A percentile compares a stretch with the other conserved stretches of the same genome.
phyloP scores from a whole-genome alignment of 2,113 vertebrate species.

The Notarius quadriscutis region DNA sequence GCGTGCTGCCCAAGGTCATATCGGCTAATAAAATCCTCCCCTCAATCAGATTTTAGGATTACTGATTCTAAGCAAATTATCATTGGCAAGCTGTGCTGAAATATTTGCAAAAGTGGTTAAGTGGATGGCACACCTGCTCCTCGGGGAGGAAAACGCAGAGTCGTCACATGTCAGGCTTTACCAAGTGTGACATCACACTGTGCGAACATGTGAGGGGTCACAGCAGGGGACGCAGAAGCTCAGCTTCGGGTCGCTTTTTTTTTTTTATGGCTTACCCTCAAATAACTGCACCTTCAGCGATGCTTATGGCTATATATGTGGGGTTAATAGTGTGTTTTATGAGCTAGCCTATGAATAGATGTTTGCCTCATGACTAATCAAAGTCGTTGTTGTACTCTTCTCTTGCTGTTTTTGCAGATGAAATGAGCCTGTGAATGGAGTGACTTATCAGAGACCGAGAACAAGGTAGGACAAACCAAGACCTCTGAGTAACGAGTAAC shows the following conservation, averaged over 20 bases:
- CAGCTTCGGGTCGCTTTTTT: not conserved
- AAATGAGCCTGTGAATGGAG: constrained; percentile 69
- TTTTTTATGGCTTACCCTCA: not conserved
- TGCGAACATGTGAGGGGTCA: constrained; percentile 29
- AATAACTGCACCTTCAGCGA: constrained; percentile 24
- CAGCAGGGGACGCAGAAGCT: constrained; percentile 16
- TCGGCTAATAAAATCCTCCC: constrained; percentile 78
- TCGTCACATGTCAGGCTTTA: constrained; percentile 53
- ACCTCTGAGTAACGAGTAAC: constrained; percentile 74
- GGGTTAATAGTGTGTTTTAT: constrained; percentile 47
- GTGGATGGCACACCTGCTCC: constrained; percentile 56
- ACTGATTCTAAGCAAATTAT: constrained; percentile 87
- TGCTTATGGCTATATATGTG: constrained; percentile 40
- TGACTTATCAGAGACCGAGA: constrained; percentile 71
- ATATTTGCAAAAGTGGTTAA: constrained; percentile 68
- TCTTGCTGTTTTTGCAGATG: constrained; percentile 65
- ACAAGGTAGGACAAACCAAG: constrained; percentile 75
- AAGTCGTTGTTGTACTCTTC: constrained; percentile 59
- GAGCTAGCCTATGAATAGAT: constrained; percentile 55
- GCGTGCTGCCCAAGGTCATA: constrained; percentile 84
- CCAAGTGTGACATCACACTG: constrained; percentile 25
- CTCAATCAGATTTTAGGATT: constrained; percentile 90
- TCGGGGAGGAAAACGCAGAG: constrained; percentile 35
- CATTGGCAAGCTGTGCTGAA: constrained; percentile 79
- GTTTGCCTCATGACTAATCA: constrained; percentile 63